A percentile compares a stretch with the other conserved stretches of the same genome.
These are phyloP conservation scores for Asteroscopus sphinx DNA, from an alignment of 2,888 invertebrate species.

Conservation along the genomic window DNA sequence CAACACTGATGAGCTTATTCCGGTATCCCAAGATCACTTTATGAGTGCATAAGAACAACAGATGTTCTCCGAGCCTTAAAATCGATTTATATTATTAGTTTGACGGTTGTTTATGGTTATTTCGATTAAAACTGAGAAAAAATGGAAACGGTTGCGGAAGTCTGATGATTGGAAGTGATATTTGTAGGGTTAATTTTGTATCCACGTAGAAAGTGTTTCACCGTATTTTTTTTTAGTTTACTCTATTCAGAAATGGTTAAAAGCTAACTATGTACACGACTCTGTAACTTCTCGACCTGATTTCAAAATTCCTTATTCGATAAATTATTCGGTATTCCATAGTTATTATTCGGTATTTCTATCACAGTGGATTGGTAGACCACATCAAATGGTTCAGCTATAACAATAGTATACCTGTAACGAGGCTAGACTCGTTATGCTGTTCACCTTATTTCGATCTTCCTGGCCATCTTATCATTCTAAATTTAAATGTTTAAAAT, in stretches of 20 bases:
- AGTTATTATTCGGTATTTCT: neutral
- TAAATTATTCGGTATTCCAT: neutral
- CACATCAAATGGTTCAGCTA: constrained; percentile 1
- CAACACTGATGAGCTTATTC: constrained; percentile 66
- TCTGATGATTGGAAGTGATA: constrained; percentile 41
- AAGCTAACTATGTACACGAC: no score
- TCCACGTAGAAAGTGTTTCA: constrained; percentile 3
- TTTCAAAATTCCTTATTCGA: no score
- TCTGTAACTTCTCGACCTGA: no score
- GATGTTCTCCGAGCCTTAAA: constrained; percentile 60
- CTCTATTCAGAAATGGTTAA: no score
- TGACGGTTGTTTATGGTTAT: constrained; percentile 49
- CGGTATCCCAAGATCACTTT: constrained; percentile 65
- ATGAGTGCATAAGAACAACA: constrained; percentile 65
- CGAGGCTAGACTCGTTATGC: no score
- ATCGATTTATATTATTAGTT: constrained; percentile 67
- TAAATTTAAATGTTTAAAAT: no score
- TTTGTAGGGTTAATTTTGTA: constrained; percentile 19
- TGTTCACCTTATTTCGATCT: no score
- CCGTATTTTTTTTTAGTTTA: neutral
- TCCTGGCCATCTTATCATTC: no score
- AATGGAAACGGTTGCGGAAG: constrained; percentile 43
- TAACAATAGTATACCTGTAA: constrained; percentile 1
- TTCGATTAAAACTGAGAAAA: constrained; percentile 47
- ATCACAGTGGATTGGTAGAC: no score